Evolutionary conservation across 23 tunicate species (phyloP).

Genomic region (Oikopleura dioica): DNA sequence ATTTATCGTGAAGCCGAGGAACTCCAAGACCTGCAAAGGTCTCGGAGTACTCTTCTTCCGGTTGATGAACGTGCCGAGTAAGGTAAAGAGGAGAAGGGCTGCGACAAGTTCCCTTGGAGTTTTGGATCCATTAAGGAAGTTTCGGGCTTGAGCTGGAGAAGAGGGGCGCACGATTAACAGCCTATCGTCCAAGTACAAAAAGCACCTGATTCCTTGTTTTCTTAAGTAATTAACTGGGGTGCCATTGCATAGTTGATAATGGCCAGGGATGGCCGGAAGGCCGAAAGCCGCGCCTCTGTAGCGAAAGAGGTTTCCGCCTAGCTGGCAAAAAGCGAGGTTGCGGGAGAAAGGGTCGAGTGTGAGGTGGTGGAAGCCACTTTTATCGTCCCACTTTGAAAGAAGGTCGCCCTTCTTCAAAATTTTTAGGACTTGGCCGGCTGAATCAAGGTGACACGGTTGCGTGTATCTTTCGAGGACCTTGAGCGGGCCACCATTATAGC

Average conservation of each 20-base stretch:
- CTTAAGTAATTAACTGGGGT: background rate
- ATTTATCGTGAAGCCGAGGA: background rate
- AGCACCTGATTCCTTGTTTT: background rate
- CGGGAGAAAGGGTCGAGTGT: background rate
- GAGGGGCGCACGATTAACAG: no score
- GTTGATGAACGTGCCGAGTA: background rate
- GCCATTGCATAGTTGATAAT: background rate
- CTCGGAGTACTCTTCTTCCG: background rate
- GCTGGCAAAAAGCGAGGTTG: background rate
- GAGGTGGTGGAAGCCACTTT: background rate
- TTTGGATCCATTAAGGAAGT: background rate
- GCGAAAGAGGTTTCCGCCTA: background rate
- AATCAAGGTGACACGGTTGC: background rate
- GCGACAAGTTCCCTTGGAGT: background rate
- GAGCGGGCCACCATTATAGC: background rate
- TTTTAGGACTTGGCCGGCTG: background rate
- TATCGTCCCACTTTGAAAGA: background rate
- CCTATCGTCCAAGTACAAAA: background rate
- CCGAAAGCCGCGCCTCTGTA: background rate
- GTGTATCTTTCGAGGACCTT: background rate
- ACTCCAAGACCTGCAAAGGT: background rate
- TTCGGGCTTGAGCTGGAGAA: background rate
- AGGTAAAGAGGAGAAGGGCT: background rate
- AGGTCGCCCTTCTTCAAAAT: background rate
- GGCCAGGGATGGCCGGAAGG: background rate